Conservation (phyloP, 2,888 invertebrate species). For the Dysmachus trigonus region DNA sequence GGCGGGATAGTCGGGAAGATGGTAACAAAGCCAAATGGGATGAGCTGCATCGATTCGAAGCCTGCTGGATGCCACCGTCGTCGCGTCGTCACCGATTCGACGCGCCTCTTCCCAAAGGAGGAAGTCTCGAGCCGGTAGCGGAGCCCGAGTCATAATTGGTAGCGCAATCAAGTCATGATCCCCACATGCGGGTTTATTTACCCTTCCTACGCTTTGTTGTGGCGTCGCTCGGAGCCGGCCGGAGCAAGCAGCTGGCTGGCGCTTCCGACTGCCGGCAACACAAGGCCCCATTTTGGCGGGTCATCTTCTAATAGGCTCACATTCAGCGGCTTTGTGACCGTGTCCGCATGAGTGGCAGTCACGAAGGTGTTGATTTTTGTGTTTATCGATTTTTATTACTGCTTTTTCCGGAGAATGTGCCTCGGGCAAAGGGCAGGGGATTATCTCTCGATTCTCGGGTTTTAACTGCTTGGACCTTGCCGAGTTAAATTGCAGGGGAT, state of each 20-base stretch:
- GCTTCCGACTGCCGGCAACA: neutral
- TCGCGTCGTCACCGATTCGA: too few relatives aligned
- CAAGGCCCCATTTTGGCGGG: neutral
- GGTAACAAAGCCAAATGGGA: neutral
- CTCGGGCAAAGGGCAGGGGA: neutral
- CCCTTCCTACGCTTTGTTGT: constrained; percentile 12
- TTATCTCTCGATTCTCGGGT: neutral
- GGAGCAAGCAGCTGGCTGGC: neutral
- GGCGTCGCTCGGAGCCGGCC: neutral
- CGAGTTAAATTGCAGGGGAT: neutral
- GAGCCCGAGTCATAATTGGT: constrained; percentile 7
- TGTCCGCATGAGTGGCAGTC: neutral
- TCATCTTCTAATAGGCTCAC: neutral
- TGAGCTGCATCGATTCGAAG: neutral
- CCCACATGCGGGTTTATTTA: constrained; percentile 26
- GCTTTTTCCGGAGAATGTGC: neutral
- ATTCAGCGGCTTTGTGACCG: neutral
- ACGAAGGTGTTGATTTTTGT: neutral
- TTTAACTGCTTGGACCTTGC: neutral
- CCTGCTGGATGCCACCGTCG: neutral
- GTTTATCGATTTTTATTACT: neutral
- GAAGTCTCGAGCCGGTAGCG: constrained; percentile 9
- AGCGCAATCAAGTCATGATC: constrained; percentile 31
- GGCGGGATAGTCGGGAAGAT: neutral
- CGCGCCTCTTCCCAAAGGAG: neutral